A percentile compares a stretch with the other conserved stretches of the same genome.
Conservation (phyloP, 2,888 invertebrate species). For the Candidula unifasciata region DNA sequence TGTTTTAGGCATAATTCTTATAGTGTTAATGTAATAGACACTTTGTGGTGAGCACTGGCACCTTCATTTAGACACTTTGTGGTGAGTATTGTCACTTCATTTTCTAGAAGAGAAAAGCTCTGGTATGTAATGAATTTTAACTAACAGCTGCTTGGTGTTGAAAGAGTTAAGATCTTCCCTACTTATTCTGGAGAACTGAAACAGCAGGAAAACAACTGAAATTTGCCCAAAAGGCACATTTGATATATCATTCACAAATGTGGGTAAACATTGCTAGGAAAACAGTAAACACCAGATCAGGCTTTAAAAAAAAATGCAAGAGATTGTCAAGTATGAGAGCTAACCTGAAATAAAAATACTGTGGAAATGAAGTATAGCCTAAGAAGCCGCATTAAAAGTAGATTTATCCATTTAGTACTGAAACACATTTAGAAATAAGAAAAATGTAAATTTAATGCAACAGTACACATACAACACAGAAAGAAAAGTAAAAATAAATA, state of each 20-base stretch:
- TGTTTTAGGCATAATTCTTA: no score
- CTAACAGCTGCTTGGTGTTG: no score
- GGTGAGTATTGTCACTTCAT: no score
- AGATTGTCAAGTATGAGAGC: background rate
- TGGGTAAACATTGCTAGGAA: background rate
- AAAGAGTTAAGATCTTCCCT: background rate
- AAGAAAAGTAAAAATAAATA: background rate
- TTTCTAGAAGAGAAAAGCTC: no score
- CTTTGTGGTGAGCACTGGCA: no score
- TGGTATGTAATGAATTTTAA: no score
- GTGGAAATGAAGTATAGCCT: no score
- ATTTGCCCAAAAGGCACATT: conserved; percentile 36
- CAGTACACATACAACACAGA: no score
- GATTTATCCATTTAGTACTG: background rate
- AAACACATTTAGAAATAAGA: background rate
- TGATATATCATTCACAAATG: conserved; percentile 4
- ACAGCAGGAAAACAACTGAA: conserved; percentile 6
- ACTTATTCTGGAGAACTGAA: background rate
- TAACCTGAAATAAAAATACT: conserved; percentile 7
- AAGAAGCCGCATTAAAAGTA: background rate
- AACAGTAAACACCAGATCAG: background rate
- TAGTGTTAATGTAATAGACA: no score
- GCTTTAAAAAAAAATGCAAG: background rate
- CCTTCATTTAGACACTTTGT: no score
- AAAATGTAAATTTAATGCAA: background rate